phyloP scores from a whole-genome alignment of 2,888 invertebrate genomes.

The Oscheius myriophilus region DNA sequence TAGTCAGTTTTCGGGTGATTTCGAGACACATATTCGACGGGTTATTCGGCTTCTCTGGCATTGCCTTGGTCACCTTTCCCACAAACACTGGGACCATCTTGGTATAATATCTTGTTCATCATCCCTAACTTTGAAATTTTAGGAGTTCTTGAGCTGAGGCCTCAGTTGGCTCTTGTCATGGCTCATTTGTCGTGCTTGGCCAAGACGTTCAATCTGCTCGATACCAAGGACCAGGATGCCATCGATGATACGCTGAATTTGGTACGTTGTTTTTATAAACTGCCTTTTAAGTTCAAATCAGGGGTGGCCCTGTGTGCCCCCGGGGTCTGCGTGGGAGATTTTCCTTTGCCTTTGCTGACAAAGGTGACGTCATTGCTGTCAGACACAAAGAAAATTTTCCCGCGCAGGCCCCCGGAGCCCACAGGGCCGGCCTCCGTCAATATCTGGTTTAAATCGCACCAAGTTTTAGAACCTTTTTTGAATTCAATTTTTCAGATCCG shows the following conservation, averaged over 20 bases:
- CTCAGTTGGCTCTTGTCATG: constrained; percentile 63
- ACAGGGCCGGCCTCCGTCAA: too few relatives aligned
- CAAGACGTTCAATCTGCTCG: constrained; percentile 46
- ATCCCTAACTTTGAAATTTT: neutral
- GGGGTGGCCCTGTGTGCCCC: too few relatives aligned
- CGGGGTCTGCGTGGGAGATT: too few relatives aligned
- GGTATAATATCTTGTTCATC: constrained; percentile 26
- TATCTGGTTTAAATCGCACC: too few relatives aligned
- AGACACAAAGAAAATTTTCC: too few relatives aligned
- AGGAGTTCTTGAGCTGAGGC: constrained; percentile 61
- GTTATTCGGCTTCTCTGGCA: constrained; percentile 64
- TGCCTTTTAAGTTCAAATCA: too few relatives aligned
- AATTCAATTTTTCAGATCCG: constrained; percentile 2
- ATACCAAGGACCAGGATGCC: constrained; percentile 50
- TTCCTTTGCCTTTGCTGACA: too few relatives aligned
- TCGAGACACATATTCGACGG: constrained; percentile 58
- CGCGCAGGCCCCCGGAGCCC: too few relatives aligned
- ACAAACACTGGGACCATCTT: constrained; percentile 67
- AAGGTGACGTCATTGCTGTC: too few relatives aligned
- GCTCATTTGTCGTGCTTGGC: constrained; percentile 62
- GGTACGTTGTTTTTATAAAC: neutral
- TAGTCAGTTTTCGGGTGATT: constrained; percentile 57
- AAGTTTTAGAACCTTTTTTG: too few relatives aligned
- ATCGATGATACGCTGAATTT: constrained; percentile 44
- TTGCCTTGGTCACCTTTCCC: constrained; percentile 66